Base-by-base conservation (phyloP, 2,888 invertebrate species). In the Conus canariensis region DNA sequence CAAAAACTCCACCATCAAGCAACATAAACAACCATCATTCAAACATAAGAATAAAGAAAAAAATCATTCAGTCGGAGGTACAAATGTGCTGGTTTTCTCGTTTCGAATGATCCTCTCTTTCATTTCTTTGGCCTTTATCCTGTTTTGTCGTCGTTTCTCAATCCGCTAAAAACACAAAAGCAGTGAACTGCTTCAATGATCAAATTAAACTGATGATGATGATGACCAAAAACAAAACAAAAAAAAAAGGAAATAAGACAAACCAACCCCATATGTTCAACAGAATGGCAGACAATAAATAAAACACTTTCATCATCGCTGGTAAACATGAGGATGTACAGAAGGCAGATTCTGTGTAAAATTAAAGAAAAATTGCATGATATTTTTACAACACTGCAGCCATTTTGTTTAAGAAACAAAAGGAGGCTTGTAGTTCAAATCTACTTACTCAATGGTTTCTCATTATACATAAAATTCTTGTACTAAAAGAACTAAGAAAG, bases 121-220 rank as follows among this genome's bases (percentile, higher is more conserved):
- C 89, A 89, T 85, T 8, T 64, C 56, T n/a, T 89, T n/a, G 6
- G 90, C 91, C 25, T 87, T 90, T 1, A 56, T 88, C 83, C 59
- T 88, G 85, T 91, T 91, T 25, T 59, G 30, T 70, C 85, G 74
- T 60, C 90, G 87, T 58, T 90, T 91, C 64, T 74, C 89, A 22
- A 87, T 45, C 60, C 89, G 64, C 90, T 90, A 88, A 85, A 90
- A 45, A 45, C 45, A 90, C 14, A 58, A 58, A 77, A 60, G 0
- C 25, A 60, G 9, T 87, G 10, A 7, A 64, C 19, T 59, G 16
- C 58, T 60, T 25, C 60, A 58, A 64, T 10, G 56, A 58, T 58
- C 58, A 85, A 0, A 58, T n/a, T 19, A 85, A 70, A 19, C 6
- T 19, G 9, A 59, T n/a, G 19, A 60, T 19, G 9, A 59, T n/a